phyloP scores from a whole-genome alignment of 2,888 invertebrate species.

The Melinopterus prodromus region DNA sequence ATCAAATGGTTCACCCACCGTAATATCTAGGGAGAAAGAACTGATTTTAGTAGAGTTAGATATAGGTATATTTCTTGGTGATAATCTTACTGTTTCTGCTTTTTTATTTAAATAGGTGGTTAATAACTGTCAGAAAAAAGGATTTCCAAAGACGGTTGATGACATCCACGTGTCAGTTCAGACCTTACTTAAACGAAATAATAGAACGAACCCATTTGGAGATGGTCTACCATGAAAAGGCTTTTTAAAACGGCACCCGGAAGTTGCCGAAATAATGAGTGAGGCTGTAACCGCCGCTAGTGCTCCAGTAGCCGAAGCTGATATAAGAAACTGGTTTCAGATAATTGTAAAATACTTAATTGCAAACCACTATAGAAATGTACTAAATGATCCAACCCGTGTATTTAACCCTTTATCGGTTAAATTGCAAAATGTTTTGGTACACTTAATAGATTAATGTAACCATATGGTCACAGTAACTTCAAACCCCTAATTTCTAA shows the following conservation, averaged over 20 bases:
- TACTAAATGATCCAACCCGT: conserved; percentile 43
- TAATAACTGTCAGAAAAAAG: neutral
- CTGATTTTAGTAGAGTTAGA: too few relatives aligned
- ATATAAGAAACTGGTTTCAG: conserved; percentile 47
- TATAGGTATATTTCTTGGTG: too few relatives aligned
- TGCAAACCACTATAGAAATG: conserved; percentile 40
- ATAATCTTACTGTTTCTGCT: too few relatives aligned
- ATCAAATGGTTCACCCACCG: too few relatives aligned
- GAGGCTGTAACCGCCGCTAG: conserved; percentile 48
- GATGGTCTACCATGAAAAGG: conserved; percentile 40
- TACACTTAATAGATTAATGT: too few relatives aligned
- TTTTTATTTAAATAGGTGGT: neutral
- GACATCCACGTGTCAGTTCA: conserved; percentile 33
- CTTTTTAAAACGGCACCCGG: too few relatives aligned
- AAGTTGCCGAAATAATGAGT: conserved; percentile 41
- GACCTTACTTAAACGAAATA: conserved; percentile 13
- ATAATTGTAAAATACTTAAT: conserved; percentile 41
- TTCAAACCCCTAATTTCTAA: too few relatives aligned
- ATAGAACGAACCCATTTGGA: conserved; percentile 24
- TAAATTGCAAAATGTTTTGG: too few relatives aligned
- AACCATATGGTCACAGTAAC: too few relatives aligned
- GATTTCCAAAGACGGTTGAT: conserved; percentile 29
- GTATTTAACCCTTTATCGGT: too few relatives aligned
- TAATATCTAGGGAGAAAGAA: too few relatives aligned
- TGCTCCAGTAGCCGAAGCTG: conserved; percentile 44